Evolutionary conservation across 2,888 invertebrate species (phyloP).

Genomic region (Dorcus hopei): DNA sequence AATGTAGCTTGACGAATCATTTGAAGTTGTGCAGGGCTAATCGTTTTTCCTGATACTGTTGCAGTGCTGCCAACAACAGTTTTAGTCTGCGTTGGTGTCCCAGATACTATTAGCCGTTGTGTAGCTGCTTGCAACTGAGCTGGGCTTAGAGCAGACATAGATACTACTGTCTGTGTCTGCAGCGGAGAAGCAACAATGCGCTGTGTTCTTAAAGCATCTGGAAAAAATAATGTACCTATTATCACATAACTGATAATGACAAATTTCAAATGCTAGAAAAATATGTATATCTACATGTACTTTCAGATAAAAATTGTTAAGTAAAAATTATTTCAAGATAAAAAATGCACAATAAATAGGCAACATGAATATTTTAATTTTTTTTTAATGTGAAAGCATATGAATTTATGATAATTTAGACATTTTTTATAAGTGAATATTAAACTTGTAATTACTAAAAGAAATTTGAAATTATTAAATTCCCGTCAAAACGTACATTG

Average conservation of each 20-base stretch:
- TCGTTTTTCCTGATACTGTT: constrained; percentile 51
- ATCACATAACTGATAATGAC: not conserved
- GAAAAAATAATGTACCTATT: not conserved
- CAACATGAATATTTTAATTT: too few relatives aligned
- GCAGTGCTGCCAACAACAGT: constrained; percentile 33
- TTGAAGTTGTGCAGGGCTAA: constrained; percentile 58
- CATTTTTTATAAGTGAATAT: too few relatives aligned
- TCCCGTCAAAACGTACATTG: too few relatives aligned
- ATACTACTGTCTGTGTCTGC: constrained; percentile 44
- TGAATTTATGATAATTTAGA: too few relatives aligned
- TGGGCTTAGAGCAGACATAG: constrained; percentile 44
- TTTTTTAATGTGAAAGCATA: too few relatives aligned
- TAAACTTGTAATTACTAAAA: too few relatives aligned
- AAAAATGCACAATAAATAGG: not conserved
- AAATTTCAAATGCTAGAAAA: not conserved
- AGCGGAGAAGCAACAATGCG: constrained; percentile 45
- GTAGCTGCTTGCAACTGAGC: constrained; percentile 49
- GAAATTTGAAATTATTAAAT: too few relatives aligned
- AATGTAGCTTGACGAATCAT: constrained; percentile 57
- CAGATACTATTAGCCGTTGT: constrained; percentile 49
- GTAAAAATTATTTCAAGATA: not conserved
- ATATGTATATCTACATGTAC: too few relatives aligned
- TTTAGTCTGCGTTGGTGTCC: constrained; percentile 40
- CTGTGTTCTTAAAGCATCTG: constrained; percentile 41
- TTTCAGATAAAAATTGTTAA: not conserved